Evolutionary conservation across 2,113 vertebrate species (phyloP), one percentile per base, ranked within the genome.

Genomic region (Archilochus colubris): DNA sequence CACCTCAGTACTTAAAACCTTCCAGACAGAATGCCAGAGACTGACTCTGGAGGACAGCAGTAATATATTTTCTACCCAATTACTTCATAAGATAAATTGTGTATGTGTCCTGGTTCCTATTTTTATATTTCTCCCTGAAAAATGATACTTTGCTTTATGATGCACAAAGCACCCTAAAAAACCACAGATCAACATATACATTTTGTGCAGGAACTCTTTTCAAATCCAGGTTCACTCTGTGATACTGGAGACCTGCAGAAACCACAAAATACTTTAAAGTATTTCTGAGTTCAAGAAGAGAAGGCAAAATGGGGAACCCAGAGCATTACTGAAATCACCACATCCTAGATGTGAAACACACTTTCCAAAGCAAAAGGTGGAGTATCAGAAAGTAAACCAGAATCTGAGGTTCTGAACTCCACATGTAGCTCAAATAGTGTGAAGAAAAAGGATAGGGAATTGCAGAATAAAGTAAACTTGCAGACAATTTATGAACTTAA

Each of bases 71-170:
- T 31, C 72, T 55, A 62, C 7, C 12, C n/a, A 30, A 9, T 15
- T 17, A 16, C 46, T 63, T 66, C 43, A 3, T 25, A 53, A 48
- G 5, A 24, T 10, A 33, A 0, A 30, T 8, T 9, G 3, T 12
- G 2, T 5, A 51, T 7, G 5, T 15, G 36, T 13, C 12, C 9
- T 6, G 3, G 27, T 67, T 3, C 1, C 38, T 54, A 22, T 24
- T 72, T 62, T 69, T 23, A 64, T 2, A 3, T 44, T 72, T 66
- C 78, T 28, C 36, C 30, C 27, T 46, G 22, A 50, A 88, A 63
- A 82, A 67, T 7, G 1, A 7, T 77, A 11, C 33, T 73, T 75
- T 38, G 4, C 30, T 44, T 76, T 27, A 64, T 64, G 1, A 10
- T 10, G 23, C 27, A 50, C n/a, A 61, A 94, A 69, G 28, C 11